phyloP scores from a whole-genome alignment of 1,140 invertebrate species.

The Coelopa frigida region DNA sequence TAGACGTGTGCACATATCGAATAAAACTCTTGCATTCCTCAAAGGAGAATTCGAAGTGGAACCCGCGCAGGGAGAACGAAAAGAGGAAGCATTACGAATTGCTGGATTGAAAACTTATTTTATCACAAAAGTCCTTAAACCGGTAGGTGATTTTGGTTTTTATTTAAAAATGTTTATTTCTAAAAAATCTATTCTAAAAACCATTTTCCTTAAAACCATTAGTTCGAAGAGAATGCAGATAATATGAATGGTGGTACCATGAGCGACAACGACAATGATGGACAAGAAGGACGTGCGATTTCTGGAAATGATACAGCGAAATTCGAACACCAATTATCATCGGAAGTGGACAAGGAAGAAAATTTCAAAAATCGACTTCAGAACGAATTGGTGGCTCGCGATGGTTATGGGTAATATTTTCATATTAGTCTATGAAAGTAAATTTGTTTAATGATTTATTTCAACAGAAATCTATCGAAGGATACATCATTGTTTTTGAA shows the following conservation, averaged over 20 bases:
- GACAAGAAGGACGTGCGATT: conserved; percentile 30
- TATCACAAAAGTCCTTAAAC: conserved; percentile 78
- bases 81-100: conserved; percentile 78
- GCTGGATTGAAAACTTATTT: conserved; percentile 88
- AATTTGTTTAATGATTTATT: conserved; percentile 14
- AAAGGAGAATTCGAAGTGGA: conserved; percentile 93
- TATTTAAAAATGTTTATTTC: background rate
- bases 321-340: conserved; percentile 10
- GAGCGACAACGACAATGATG: conserved; percentile 18
- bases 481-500: conserved; percentile 57
- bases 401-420: conserved; percentile 60
- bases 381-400: conserved; percentile 74
- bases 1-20: conserved; percentile 90
- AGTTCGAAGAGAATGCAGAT: no score
- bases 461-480: conserved; percentile 54
- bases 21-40: conserved; percentile 82
- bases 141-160: no score
- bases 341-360: conserved; percentile 53
- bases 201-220: background rate
- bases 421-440: conserved; percentile 3
- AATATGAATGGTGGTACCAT: conserved; percentile 27
- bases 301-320: conserved; percentile 17
- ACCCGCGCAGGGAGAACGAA: conserved; percentile 79
- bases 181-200: conserved; percentile 1
- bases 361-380: conserved; percentile 67